Conservation (phyloP, 2,113 vertebrate genomes). For the Scalopus aquaticus region DNA sequence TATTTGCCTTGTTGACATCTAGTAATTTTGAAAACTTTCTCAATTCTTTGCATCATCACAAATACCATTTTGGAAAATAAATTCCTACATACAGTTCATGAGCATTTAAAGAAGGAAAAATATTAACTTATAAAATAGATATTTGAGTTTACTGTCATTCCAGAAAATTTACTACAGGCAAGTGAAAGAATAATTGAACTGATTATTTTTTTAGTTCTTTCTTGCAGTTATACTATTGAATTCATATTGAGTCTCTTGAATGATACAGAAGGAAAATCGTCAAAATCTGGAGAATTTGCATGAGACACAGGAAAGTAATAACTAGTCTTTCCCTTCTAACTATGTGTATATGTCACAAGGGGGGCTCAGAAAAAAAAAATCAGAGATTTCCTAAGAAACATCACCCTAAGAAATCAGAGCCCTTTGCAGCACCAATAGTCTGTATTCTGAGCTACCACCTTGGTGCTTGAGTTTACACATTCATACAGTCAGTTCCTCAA, state of each 20-base stretch:
- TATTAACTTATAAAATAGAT: slow-evolving; percentile 44
- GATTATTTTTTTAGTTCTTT: slow-evolving; percentile 70
- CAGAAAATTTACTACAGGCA: slow-evolving; percentile 59
- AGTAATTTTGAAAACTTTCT: slow-evolving; percentile 69
- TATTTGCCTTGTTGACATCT: slow-evolving; percentile 65
- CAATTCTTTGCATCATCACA: neutral
- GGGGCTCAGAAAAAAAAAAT: neutral
- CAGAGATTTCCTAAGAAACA: neutral
- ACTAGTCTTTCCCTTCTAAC: neutral
- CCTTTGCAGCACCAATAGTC: neutral
- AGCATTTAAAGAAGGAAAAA: slow-evolving; percentile 68
- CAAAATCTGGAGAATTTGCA: slow-evolving; percentile 25
- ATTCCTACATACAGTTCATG: neutral
- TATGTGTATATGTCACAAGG: neutral
- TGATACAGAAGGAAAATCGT: slow-evolving; percentile 52
- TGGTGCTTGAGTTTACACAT: neutral
- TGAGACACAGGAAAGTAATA: neutral
- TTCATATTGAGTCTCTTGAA: slow-evolving; percentile 69
- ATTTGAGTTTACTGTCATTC: slow-evolving; percentile 63
- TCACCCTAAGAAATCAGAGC: neutral
- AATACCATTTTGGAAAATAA: slow-evolving; percentile 68
- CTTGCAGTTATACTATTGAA: slow-evolving; percentile 57
- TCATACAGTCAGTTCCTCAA: neutral
- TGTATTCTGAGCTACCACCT: neutral
- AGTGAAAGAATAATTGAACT: slow-evolving; percentile 60